Evolutionary conservation across 1,140 invertebrate genomes (phyloP).

Genomic region (Drosophila ironensis): DNA sequence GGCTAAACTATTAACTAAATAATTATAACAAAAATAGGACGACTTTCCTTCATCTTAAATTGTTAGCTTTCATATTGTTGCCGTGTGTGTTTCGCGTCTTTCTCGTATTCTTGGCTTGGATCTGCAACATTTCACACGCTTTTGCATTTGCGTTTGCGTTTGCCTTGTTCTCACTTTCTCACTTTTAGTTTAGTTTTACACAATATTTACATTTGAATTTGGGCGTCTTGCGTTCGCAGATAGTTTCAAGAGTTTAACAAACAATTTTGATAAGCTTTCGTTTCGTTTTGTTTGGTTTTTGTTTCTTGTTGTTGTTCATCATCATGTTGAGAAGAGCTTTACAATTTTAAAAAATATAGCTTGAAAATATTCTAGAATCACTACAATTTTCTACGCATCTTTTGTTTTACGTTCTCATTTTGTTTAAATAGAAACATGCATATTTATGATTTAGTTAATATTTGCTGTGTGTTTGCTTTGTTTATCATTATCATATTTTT

Average conservation of each 20-base stretch:
- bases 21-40: constrained; percentile 70
- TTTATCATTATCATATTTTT: background rate
- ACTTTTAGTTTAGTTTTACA: constrained; percentile 40
- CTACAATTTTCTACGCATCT: constrained; percentile 58
- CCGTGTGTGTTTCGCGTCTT: constrained; percentile 5
- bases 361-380: constrained; percentile 54
- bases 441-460: constrained; percentile 54
- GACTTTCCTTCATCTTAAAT: constrained; percentile 62
- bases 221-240: constrained; percentile 1
- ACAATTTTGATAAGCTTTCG: constrained; percentile 40
- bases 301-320: background rate
- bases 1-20: constrained; percentile 51
- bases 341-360: constrained; percentile 43
- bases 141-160: constrained; percentile 1
- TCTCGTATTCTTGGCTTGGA: constrained; percentile 11
- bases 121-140: constrained; percentile 23
- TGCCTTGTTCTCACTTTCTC: constrained; percentile 20
- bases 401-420: constrained; percentile 12
- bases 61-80: constrained; percentile 21
- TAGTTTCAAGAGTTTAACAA: constrained; percentile 37
- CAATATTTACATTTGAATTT: constrained; percentile 49
- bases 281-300: constrained; percentile 19
- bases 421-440: constrained; percentile 63
- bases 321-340: constrained; percentile 19
- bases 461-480: constrained; percentile 27